Evolutionary conservation across 2,797 vertebrate genomes (phyloP), one percentile per base, ranked within the genome.

Genomic region (Eurystomus glaucurus): DNA sequence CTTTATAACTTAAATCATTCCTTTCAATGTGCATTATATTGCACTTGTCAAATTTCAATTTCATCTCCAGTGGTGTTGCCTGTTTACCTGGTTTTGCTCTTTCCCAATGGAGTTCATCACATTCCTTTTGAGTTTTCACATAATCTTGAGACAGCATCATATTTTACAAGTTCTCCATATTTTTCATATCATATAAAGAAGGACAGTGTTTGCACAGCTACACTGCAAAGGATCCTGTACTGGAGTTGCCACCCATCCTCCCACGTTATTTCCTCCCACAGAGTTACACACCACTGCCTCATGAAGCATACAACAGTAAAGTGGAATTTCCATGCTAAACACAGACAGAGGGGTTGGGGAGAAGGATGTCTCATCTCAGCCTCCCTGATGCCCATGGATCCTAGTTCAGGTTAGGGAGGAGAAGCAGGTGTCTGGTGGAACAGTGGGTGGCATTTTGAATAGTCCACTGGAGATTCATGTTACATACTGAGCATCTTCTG

Each of bases 1-100:
- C 84, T 76, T 93, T 96, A 91, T 39, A 80, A 89, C 75, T 91
- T 89, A 95, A 94, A 95, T 84, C 19, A 81, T 81, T 91, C 78
- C 46, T 90, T 96, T 94, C 81, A 61, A 43, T 58, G 75, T 75
- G 50, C 43, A 76, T 78, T 94, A 58, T 71, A 83, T 51, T 85
- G 61, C 57, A 61, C 45, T 94, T 93, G 91, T 90, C 71, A 93
- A 78, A 77, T 51, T 95, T 81, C 82, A 62, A 4, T 94, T 96
- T 91, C n/a, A 72, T 72, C 61, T 90, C 81, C 54, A 52, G 57
- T 17, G 7, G 26, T 37, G 12, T 51, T 95, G 60, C 61, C 83
- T 72, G 43, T 90, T 95, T 92, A 88, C 65, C 64, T 76, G 39
- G n/a, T 90, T 96, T 68, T 83, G 35, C 7, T 55, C 45, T 43